Base-by-base conservation (phyloP, 2,888 invertebrate genomes). In the Globia sparganii region DNA sequence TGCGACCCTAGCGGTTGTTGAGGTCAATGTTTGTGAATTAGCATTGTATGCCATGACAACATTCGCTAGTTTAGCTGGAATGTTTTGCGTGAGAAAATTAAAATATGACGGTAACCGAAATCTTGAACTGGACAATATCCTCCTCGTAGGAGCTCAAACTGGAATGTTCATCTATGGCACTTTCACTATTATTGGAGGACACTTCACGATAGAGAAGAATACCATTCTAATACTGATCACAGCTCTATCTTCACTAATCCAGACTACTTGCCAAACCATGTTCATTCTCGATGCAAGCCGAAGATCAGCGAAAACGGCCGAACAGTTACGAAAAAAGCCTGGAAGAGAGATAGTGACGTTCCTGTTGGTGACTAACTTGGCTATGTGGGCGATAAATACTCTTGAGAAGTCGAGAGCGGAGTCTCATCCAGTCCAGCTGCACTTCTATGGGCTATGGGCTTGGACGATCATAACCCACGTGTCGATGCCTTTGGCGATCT, bases 401-500 rank as follows among this genome's bases (percentile, higher is more conserved):
- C 95, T 99, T 91, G 99, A 99, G 93, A 99, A 99, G 90, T 98
- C 98, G 0, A 97, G 99, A 37, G 98, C 99, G 0, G 99, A 99
- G 91, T 99, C 99, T 11, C 98, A 99, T 93, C 99, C 99, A 15
- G 98, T 99, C 64, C 99, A 99, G 94, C 95, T 99, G 86, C 98
- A 98, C 91, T 99, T 99, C 95, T 99, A 99, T 90, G 99, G 99
- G 0, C 96, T 98, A 59, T 99, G 99, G 99, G 99, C 99, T 53
- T 99, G 99, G 99, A 99, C 99, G 25, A 99, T 99, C 80, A 99
- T 99, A 80, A 99, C 99, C 0, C 99, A 99, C 91, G 98, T 99
- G 2, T 99, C 99, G 2, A 99, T 99, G 98, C 99, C 99, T 0
- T 90, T 98, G 89, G 99, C 99, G 1, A 99, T 99, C 82, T 99